Base-by-base conservation (phyloP, 2,113 vertebrate species). In the Mohoua ochrocephala region DNA sequence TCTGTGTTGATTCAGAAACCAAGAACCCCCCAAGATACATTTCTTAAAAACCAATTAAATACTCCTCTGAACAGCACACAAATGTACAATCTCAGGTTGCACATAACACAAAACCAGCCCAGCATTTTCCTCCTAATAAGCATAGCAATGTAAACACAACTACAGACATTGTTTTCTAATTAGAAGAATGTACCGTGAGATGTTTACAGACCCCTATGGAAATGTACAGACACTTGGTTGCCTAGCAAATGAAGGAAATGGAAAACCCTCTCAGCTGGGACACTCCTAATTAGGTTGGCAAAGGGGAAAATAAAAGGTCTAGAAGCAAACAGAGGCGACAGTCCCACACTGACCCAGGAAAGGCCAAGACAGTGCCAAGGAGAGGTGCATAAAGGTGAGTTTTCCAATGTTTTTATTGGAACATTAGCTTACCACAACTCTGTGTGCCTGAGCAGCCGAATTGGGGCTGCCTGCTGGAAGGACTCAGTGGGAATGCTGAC, bases 1-100 rank as follows among this genome's bases (percentile, higher is more conserved):
- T 59, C 87, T 93, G 28, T 92, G 93, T 95, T 96, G 94, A 93
- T 93, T 95, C 95, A 96, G 93, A 94, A 96, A 96, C 16, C 53
- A 84, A 96, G 91, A 94, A 92, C 78, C 26, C 76, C 83, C 84
- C 92, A 89, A 93, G 95, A 94, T n/a, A 89, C 65, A 50, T 84
- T 95, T 96, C 85, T 92, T 87, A 93, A 92, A 96, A 91, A 64
- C 20, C 83, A 93, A 93, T 92, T 91, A 95, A 89, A 88, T 74
- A 15, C 61, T 57, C 37, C 69, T 87, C 83, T 37, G 24, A 92
- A 61, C 64, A 82, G 88, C 91, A 76, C 69, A 94, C n/a, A 91
- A 95, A 92, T 28, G 56, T 56, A 73, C 56, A 88, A 65, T 97
- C 93, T 96, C 94, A 79, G 88, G 92, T 92, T 93, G 91, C 96